phyloP scores from a whole-genome alignment of 1,140 invertebrate genomes.

The Saccostrea echinata region DNA sequence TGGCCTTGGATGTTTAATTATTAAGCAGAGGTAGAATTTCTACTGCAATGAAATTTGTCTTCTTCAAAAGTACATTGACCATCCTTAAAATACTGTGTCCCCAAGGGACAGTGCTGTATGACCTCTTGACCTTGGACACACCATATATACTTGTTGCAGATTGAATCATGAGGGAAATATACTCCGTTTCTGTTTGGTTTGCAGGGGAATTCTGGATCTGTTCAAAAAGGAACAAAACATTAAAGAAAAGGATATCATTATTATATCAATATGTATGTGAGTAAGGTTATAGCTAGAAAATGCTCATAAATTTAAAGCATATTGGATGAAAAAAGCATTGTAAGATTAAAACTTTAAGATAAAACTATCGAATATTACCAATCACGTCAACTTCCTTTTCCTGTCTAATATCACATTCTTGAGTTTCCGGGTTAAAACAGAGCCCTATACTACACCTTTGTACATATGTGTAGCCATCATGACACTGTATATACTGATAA shows the following conservation, averaged over 20 bases:
- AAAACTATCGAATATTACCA: neutral
- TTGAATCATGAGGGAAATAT: slow-evolving; percentile 55
- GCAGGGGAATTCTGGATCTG: slow-evolving; percentile 58
- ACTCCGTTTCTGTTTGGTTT: slow-evolving; percentile 58
- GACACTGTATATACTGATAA: slow-evolving; percentile 58
- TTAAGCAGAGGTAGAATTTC: neutral
- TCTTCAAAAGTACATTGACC: slow-evolving; percentile 61
- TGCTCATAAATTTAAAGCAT: too few relatives aligned
- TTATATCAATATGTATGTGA: too few relatives aligned
- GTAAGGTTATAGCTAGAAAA: too few relatives aligned
- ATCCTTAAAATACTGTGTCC: slow-evolving; percentile 55
- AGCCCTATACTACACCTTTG: slow-evolving; percentile 51
- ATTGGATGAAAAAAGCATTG: too few relatives aligned
- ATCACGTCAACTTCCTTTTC: neutral
- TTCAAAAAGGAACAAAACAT: slow-evolving; percentile 36
- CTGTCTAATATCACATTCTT: slow-evolving; percentile 50
- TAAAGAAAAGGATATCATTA: too few relatives aligned
- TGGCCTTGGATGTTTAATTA: neutral
- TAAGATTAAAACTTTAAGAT: too few relatives aligned
- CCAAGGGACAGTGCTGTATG: slow-evolving; percentile 56
- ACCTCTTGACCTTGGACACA: slow-evolving; percentile 59
- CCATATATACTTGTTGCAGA: slow-evolving; percentile 63
- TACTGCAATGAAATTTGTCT: slow-evolving; percentile 51
- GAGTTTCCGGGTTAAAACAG: slow-evolving; percentile 54
- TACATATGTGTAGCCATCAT: slow-evolving; percentile 53